Base-by-base conservation (phyloP, 2,888 invertebrate genomes). In the Cryptocephalus primarius region DNA sequence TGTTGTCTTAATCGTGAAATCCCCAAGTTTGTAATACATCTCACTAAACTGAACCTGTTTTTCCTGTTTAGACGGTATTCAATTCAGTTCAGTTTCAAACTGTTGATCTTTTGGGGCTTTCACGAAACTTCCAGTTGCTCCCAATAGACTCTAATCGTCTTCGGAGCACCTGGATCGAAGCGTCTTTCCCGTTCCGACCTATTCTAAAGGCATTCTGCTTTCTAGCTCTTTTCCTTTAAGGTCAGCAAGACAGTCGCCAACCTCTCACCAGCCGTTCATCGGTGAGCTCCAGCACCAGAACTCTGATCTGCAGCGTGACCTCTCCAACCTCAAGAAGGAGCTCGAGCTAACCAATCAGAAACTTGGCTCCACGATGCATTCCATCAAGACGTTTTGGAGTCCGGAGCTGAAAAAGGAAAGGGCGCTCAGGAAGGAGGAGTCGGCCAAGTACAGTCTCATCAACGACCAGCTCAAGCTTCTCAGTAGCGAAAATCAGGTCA, bases 351-450 rank as follows among this genome's bases (percentile, higher is more conserved):
- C 94, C 57, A 94, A 94, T 72, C 94, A 96, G 75, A 97, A 97
- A 74, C 79, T 97, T 62, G 92, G 93, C 70, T 94, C 94, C 67
- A 92, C 91, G 64, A 99, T 99, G 96, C 96, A 97, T 75, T 95
- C 94, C 74, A 99, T 99, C 72, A 97, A 97, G 77, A 97, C 96
- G 46, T 99, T 99, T 75, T 99, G 99, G 99, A 95, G 95, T 68
- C 99, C 99, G 13, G 99, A 99, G 75, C 76, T 99, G 70, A 99
- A 99, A 76, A 95, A 96, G 73, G 97, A 99, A 74, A 76, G 97
- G 55, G 92, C 94, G 44, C 71, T 96, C 61, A 78, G 97, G 59
- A 97, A 97, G 69, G 97, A 99, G 72, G 97, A 99, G 73, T 90
- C 91, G 69, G 91, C 93, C 66, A 94, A 95, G 73, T 94, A 93